Evolutionary conservation across 2,888 invertebrate species (phyloP).

Genomic region (Atrina japonica): DNA sequence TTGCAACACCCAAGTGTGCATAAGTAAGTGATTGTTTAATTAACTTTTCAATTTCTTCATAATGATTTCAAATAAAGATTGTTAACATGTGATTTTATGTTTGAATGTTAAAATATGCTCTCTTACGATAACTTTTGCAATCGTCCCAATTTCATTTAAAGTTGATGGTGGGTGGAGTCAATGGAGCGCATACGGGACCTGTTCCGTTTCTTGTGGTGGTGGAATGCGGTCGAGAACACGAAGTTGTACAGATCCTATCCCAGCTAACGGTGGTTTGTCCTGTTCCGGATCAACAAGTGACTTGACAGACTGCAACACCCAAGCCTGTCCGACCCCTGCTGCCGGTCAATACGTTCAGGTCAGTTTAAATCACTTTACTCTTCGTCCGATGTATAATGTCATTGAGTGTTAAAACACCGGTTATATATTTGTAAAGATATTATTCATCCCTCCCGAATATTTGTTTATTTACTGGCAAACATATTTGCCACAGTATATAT

Average conservation of each 20-base stretch:
- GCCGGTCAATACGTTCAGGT: constrained; percentile 33
- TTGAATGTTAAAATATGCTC: too few relatives aligned
- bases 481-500: too few relatives aligned
- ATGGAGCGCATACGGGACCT: constrained; percentile 58
- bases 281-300: constrained; percentile 24
- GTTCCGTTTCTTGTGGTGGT: constrained; percentile 60
- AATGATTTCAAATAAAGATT: too few relatives aligned
- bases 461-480: too few relatives aligned
- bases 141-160: constrained; percentile 9
- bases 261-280: constrained; percentile 25
- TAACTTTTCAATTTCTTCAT: too few relatives aligned
- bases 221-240: constrained; percentile 51
- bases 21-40: background rate
- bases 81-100: too few relatives aligned
- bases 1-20: constrained; percentile 15
- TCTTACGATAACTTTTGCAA: too few relatives aligned
- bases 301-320: constrained; percentile 31
- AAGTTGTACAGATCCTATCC: constrained; percentile 47
- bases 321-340: constrained; percentile 28
- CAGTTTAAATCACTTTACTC: too few relatives aligned
- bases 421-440: too few relatives aligned
- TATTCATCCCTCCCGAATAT: too few relatives aligned
- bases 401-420: too few relatives aligned
- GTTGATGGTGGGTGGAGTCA: constrained; percentile 58
- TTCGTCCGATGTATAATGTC: too few relatives aligned